These are phyloP conservation scores for Vidua macroura DNA, from an alignment of 2,113 vertebrate genomes.

Conservation along the genomic window DNA sequence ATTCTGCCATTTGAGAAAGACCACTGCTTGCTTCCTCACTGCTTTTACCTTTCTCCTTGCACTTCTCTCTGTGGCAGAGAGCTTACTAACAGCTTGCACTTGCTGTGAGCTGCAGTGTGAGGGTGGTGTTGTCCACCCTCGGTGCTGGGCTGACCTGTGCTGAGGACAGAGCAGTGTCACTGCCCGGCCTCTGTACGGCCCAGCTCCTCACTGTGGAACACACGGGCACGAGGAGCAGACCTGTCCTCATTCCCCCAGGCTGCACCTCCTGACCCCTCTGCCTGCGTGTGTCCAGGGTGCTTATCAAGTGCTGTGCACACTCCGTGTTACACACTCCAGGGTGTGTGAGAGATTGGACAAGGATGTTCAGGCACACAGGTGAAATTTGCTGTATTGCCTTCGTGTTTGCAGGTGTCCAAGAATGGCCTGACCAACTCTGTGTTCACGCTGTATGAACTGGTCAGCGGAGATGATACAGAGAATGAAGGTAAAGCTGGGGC, in stretches of 20 bases:
- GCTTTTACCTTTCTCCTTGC: neutral
- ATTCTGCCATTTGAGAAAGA: neutral
- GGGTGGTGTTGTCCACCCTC: fast-evolving
- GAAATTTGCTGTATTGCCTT: neutral
- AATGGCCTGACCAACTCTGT: slow-evolving; percentile 93
- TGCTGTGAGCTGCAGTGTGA: neutral
- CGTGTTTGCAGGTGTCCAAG: slow-evolving; percentile 81
- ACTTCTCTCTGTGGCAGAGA: neutral
- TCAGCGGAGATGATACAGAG: slow-evolving; percentile 90
- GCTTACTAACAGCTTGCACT: neutral
- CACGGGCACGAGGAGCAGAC: neutral
- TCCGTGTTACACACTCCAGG: fast-evolving
- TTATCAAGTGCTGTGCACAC: fast-evolving
- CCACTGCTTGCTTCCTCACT: neutral
- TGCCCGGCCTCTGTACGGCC: fast-evolving
- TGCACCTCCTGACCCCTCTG: neutral
- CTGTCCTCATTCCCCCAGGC: fast-evolving
- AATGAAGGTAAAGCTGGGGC: slow-evolving; percentile 79
- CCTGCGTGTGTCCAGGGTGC: neutral
- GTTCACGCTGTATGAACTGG: slow-evolving; percentile 91
- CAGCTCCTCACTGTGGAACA: neutral
- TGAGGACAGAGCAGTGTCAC: neutral
- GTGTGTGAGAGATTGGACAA: fast-evolving
- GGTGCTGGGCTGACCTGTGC: neutral
- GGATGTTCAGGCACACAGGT: fast-evolving